A percentile compares a stretch with the other conserved stretches of the same genome.
These are phyloP conservation scores for Galleria mellonella DNA, from an alignment of 1,140 invertebrate genomes.

Conservation along the genomic window DNA sequence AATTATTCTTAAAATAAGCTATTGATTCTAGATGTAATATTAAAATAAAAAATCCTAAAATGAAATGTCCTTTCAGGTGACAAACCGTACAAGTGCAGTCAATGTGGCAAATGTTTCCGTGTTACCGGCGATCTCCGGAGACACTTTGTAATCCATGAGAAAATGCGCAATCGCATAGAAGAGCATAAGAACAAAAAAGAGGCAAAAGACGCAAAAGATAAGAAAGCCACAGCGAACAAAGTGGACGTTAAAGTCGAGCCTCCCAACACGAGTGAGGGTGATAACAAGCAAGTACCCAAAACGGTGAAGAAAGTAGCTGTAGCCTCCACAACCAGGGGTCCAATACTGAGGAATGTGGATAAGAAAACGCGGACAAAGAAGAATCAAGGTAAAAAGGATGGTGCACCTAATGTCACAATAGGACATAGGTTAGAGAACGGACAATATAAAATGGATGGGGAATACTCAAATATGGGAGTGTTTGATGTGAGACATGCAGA, in stretches of 20 bases:
- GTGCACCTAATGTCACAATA: conserved; percentile 48
- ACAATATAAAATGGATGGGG: conserved; percentile 25
- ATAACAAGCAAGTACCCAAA: conserved; percentile 9
- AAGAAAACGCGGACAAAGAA: conserved; percentile 30
- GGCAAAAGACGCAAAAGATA: conserved; percentile 9
- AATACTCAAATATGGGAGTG: conserved; percentile 25
- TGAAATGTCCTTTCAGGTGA: conserved; percentile 76
- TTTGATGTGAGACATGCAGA: conserved; percentile 28
- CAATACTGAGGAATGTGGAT: conserved; percentile 26
- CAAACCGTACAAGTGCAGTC: conserved; percentile 84
- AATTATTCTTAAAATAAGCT: too few relatives aligned
- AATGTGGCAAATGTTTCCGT: conserved; percentile 89
- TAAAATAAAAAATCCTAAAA: too few relatives aligned
- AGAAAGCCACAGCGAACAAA: conserved; percentile 12
- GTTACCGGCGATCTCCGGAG: conserved; percentile 91
- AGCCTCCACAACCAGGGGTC: conserved; percentile 15
- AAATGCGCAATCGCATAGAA: conserved; percentile 27
- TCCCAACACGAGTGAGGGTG: conserved; percentile 4
- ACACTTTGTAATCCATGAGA: conserved; percentile 86
- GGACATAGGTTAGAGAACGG: conserved; percentile 15
- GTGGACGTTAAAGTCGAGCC: conserved; percentile 6
- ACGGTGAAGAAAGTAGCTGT: conserved; percentile 14
- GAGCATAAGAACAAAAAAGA: conserved; percentile 18
- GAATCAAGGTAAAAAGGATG: conserved; percentile 25
- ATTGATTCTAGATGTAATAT: too few relatives aligned